Conservation (phyloP, 2,113 vertebrate species). For the Gadus macrocephalus region DNA sequence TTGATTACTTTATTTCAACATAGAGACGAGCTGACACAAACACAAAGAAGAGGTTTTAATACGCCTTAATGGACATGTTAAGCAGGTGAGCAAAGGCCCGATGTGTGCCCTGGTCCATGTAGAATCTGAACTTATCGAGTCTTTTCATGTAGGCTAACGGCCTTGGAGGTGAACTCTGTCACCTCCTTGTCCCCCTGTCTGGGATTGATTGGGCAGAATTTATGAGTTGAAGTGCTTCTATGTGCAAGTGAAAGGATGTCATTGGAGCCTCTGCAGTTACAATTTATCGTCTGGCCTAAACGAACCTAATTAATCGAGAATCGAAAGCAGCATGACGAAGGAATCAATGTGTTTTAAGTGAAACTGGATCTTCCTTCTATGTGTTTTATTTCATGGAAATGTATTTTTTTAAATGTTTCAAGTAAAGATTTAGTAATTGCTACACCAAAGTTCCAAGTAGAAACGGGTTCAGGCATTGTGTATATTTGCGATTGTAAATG, state of each 20-base stretch:
- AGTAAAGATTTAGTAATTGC: too few species aligned
- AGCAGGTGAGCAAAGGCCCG: too few species aligned
- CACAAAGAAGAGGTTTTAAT: too few species aligned
- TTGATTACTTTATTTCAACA: too few species aligned
- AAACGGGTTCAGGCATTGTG: too few species aligned
- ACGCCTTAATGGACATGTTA: too few species aligned
- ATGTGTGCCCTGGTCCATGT: too few species aligned
- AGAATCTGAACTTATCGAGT: too few species aligned
- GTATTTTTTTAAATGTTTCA: background rate
- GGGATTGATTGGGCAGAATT: constrained; percentile 54
- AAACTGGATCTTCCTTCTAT: too few species aligned
- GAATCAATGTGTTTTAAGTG: background rate
- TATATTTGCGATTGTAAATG: background rate
- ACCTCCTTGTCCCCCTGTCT: constrained; percentile 55
- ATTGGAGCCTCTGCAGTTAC: constrained; percentile 33
- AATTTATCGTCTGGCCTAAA: constrained; percentile 37
- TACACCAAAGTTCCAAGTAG: background rate
- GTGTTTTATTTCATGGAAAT: too few species aligned
- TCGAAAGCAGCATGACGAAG: constrained; percentile 14
- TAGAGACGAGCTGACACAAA: too few species aligned
- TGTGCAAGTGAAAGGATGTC: constrained; percentile 34
- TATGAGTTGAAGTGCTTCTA: constrained; percentile 60
- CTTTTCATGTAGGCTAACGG: constrained; percentile 43
- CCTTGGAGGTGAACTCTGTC: constrained; percentile 58
- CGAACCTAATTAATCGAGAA: constrained; percentile 34